phyloP scores from a whole-genome alignment of 2,113 vertebrate genomes.

The Anoplopoma fimbria region DNA sequence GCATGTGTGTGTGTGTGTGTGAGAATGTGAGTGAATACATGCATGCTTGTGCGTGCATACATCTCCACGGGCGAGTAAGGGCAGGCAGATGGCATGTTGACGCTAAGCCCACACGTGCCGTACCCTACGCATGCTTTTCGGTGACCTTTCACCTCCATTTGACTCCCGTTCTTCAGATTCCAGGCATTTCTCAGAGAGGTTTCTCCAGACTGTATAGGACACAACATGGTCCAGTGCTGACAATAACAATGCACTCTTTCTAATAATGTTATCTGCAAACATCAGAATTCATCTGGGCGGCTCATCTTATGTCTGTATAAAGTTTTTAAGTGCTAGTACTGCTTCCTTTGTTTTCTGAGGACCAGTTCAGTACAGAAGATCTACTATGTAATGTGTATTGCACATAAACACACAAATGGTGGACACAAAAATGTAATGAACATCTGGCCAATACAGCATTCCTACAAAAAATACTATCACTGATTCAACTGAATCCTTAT shows the following conservation, averaged over 20 bases:
- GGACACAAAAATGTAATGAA: neutral
- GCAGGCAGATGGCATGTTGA: conserved; percentile 74
- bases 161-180: conserved; percentile 79
- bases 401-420: neutral
- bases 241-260: neutral
- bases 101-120: conserved; percentile 73
- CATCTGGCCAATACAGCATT: neutral
- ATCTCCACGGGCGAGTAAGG: conserved; percentile 62
- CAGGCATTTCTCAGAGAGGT: conserved; percentile 62
- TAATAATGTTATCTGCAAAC: conserved; percentile 19
- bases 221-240: conserved; percentile 31
- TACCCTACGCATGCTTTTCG: conserved; percentile 50
- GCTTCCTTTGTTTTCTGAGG: no score
- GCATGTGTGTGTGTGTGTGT: conserved; percentile 19
- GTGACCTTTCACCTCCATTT: conserved; percentile 77
- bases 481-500: no score
- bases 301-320: neutral
- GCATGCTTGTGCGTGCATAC: conserved; percentile 50
- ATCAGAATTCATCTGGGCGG: conserved; percentile 3
- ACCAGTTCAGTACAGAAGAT: no score
- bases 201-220: conserved; percentile 44
- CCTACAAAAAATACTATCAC: neutral
- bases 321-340: neutral
- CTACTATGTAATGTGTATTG: neutral
- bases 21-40: conserved; percentile 29